These are phyloP conservation scores for Salminus brasiliensis DNA, from an alignment of 2,113 vertebrate genomes.

Conservation along the genomic window DNA sequence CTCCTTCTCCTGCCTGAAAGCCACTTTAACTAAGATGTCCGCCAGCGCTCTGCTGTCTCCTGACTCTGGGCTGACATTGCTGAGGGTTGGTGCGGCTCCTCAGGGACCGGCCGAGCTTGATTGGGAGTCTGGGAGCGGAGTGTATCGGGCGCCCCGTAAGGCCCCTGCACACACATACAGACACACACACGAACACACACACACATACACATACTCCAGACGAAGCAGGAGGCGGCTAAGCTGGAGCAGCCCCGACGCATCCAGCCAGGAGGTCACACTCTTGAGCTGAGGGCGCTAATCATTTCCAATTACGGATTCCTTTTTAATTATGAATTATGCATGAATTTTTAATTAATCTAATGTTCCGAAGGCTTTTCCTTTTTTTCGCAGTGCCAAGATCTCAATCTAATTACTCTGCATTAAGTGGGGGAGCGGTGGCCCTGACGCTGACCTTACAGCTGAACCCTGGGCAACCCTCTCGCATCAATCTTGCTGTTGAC, in stretches of 20 bases:
- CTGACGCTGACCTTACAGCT: slow-evolving; percentile 63
- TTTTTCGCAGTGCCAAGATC: slow-evolving; percentile 67
- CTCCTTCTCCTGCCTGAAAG: slow-evolving; percentile 32
- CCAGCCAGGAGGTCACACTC: slow-evolving; percentile 72
- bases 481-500: slow-evolving; percentile 74
- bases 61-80: slow-evolving; percentile 72
- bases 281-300: slow-evolving; percentile 74
- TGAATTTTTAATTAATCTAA: slow-evolving; percentile 85
- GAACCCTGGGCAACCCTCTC: slow-evolving; percentile 69
- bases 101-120: slow-evolving; percentile 66
- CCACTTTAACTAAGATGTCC: slow-evolving; percentile 68
- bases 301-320: slow-evolving; percentile 82
- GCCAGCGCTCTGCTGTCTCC: slow-evolving; percentile 42
- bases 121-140: slow-evolving; percentile 72
- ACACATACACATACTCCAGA: slow-evolving; percentile 54
- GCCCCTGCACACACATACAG: neutral
- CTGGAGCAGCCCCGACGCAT: slow-evolving; percentile 59
- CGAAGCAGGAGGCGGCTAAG: slow-evolving; percentile 71
- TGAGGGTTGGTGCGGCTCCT: slow-evolving; percentile 66
- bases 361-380: slow-evolving; percentile 73
- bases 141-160: slow-evolving; percentile 64
- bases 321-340: slow-evolving; percentile 87
- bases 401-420: slow-evolving; percentile 81
- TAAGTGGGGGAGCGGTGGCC: slow-evolving; percentile 73
- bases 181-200: neutral